These are phyloP conservation scores for Ciconia boyciana DNA, from an alignment of 2,113 vertebrate genomes.

Conservation along the genomic window DNA sequence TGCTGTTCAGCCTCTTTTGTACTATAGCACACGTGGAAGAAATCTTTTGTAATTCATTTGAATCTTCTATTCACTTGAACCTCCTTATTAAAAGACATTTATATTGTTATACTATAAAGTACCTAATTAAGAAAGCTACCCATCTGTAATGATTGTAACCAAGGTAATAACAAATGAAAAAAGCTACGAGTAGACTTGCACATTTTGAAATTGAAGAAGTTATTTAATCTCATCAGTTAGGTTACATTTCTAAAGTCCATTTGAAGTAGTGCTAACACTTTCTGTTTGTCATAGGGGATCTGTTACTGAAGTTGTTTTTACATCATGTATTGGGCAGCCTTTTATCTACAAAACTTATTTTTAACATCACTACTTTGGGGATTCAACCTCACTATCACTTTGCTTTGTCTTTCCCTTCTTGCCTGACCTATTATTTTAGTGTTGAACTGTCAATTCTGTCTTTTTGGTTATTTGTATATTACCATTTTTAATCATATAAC, in stretches of 20 bases:
- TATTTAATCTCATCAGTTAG: neutral
- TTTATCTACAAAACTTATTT: neutral
- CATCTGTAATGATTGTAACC: neutral
- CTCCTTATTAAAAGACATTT: neutral
- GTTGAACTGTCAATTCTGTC: neutral
- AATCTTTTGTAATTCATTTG: neutral
- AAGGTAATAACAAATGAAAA: neutral
- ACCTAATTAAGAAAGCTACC: neutral
- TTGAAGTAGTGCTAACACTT: neutral
- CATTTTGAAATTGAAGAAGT: neutral
- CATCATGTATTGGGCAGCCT: neutral
- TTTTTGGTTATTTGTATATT: neutral
- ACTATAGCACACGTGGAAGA: neutral
- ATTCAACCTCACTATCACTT: neutral
- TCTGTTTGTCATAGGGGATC: neutral
- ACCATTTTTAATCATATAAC: neutral
- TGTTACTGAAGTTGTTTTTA: neutral
- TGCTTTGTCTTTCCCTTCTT: neutral
- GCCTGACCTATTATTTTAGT: neutral
- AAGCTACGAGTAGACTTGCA: neutral
- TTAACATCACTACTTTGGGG: neutral
- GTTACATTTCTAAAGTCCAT: neutral
- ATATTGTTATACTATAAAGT: neutral
- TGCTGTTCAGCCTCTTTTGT: neutral
- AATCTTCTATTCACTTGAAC: neutral